Evolutionary conservation across 2,888 invertebrate genomes (phyloP).

Genomic region (Blera fallax): DNA sequence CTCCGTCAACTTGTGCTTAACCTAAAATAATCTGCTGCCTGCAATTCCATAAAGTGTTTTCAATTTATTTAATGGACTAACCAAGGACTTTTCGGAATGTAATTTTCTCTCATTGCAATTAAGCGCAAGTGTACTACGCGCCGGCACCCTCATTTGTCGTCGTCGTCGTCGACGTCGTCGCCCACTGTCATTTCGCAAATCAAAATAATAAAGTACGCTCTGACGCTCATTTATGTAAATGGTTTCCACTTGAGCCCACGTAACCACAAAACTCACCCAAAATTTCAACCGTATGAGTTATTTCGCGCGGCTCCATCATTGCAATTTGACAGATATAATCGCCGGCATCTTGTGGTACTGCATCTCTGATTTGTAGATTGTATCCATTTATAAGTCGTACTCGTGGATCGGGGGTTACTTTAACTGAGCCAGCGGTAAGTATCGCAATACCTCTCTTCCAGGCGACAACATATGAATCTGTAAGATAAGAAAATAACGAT

Average conservation of each 20-base stretch:
- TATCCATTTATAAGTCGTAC: constrained; percentile 85
- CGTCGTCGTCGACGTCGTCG: too few species aligned
- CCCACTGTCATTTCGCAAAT: constrained; percentile 11
- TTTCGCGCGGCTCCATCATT: constrained; percentile 85
- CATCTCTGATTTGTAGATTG: constrained; percentile 86
- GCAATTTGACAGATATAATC: constrained; percentile 88
- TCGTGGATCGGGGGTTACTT: constrained; percentile 86
- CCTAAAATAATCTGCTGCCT: constrained; percentile 60
- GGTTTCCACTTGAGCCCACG: not conserved
- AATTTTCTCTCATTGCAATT: constrained; percentile 47
- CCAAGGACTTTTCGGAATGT: constrained; percentile 59
- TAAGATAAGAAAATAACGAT: constrained; percentile 45
- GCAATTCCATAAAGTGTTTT: constrained; percentile 43
- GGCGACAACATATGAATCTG: constrained; percentile 85
- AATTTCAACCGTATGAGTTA: constrained; percentile 86
- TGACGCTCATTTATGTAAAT: constrained; percentile 46
- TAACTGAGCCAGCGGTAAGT: constrained; percentile 85
- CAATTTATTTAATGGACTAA: constrained; percentile 71
- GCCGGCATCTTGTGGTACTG: constrained; percentile 86
- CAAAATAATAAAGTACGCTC: constrained; percentile 15
- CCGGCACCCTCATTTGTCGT: not conserved
- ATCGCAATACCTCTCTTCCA: constrained; percentile 87
- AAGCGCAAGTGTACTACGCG: not conserved
- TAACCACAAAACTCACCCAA: constrained; percentile 83
- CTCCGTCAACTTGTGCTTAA: constrained; percentile 49